These are phyloP conservation scores for Baccha elongata DNA, from an alignment of 2,888 invertebrate genomes.

Conservation along the genomic window DNA sequence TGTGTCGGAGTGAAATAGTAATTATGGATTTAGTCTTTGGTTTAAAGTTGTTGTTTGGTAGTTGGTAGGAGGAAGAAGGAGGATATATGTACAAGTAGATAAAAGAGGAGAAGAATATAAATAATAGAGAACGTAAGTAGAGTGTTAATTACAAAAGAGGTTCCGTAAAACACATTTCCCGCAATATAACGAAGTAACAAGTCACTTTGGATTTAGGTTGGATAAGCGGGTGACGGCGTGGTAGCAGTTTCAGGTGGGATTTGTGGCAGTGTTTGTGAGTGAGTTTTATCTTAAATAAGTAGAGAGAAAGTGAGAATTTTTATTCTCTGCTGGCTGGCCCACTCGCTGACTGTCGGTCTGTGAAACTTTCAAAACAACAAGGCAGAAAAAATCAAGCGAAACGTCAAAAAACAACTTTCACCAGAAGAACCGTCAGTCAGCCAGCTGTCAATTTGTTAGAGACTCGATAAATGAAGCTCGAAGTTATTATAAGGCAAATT, in stretches of 20 bases:
- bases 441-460: slow-evolving; percentile 26
- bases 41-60: slow-evolving; percentile 58
- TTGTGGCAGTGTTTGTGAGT: slow-evolving; percentile 49
- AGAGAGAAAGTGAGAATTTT: slow-evolving; percentile 57
- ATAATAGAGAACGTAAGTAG: slow-evolving; percentile 48
- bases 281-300: not conserved
- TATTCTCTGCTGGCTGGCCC: not conserved
- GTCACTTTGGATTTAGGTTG: slow-evolving; percentile 12
- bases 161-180: slow-evolving; percentile 54
- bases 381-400: slow-evolving; percentile 7
- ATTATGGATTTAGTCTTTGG: slow-evolving; percentile 63
- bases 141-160: slow-evolving; percentile 66
- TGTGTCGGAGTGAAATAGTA: slow-evolving; percentile 71
- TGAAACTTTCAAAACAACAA: slow-evolving; percentile 62
- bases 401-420: slow-evolving; percentile 63
- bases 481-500: too few species aligned
- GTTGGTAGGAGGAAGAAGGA: slow-evolving; percentile 66
- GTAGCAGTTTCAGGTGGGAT: slow-evolving; percentile 7
- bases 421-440: not conserved
- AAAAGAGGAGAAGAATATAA: slow-evolving; percentile 41
- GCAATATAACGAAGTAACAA: slow-evolving; percentile 12
- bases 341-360: slow-evolving; percentile 7
- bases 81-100: slow-evolving; percentile 54
- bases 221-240: slow-evolving; percentile 11
- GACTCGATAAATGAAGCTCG: not conserved